Percentiles rank a stretch among this genome's conserved stretches.
phyloP scores from a whole-genome alignment of 1,140 invertebrate species.

The Pissodes strobi region DNA sequence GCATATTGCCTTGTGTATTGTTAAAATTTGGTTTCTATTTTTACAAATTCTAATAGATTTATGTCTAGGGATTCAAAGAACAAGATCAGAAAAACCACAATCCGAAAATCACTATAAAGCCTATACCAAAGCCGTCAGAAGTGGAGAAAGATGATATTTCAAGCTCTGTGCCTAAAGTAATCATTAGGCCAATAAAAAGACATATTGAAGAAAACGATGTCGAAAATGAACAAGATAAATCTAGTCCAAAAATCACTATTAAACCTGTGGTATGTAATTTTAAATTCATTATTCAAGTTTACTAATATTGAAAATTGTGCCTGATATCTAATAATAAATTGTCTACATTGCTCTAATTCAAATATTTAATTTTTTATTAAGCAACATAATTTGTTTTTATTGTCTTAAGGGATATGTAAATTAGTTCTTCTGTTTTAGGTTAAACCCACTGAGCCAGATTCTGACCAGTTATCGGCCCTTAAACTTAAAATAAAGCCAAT shows the following conservation, averaged over 20 bases:
- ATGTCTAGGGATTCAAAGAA: constrained; percentile 41
- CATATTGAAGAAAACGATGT: constrained; percentile 26
- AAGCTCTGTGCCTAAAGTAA: constrained; percentile 28
- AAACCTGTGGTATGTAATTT: constrained; percentile 44
- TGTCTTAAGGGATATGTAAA: too few relatives aligned
- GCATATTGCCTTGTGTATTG: too few relatives aligned
- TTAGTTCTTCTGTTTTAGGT: too few relatives aligned
- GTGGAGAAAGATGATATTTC: constrained; percentile 34
- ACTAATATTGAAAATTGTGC: too few relatives aligned
- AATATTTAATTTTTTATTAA: too few relatives aligned
- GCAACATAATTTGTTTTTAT: too few relatives aligned
- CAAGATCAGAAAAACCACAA: constrained; percentile 34
- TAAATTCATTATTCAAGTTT: too few relatives aligned
- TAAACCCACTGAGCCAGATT: constrained; percentile 18
- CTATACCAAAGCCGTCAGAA: constrained; percentile 43
- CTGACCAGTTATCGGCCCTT: neutral
- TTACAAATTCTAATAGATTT: too few relatives aligned
- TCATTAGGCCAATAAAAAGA: constrained; percentile 40
- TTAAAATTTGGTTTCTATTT: too few relatives aligned
- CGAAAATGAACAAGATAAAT: constrained; percentile 29
- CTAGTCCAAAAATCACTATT: constrained; percentile 53
- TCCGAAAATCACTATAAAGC: constrained; percentile 52
- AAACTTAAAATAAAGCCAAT: constrained; percentile 28
- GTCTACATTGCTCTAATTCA: too few relatives aligned
- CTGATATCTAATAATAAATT: too few relatives aligned